A percentile compares a stretch with the other conserved stretches of the same genome.
phyloP scores from a whole-genome alignment of 2,888 invertebrate species.

The Cosmorhoe ocellata region DNA sequence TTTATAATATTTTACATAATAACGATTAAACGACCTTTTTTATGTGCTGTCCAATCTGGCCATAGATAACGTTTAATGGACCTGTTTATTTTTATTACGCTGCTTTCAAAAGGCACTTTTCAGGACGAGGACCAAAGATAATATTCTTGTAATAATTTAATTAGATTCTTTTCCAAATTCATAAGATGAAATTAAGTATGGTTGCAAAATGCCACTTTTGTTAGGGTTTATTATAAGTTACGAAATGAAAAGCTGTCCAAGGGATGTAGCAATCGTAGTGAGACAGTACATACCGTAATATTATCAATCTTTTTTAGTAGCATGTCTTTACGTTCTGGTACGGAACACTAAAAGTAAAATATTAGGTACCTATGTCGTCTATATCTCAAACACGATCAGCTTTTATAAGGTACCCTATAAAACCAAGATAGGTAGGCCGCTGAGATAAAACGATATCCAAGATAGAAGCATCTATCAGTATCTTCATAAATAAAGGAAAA shows the following conservation, averaged over 20 bases:
- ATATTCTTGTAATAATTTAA: background rate
- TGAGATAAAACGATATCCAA: conserved; percentile 3
- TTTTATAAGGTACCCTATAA: background rate
- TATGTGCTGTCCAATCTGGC: conserved; percentile 28
- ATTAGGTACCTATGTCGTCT: too few relatives aligned
- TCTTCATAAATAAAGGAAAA: conserved; percentile 40
- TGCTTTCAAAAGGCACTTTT: conserved; percentile 11
- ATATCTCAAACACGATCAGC: background rate
- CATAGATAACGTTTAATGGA: conserved; percentile 50
- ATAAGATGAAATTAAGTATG: too few relatives aligned
- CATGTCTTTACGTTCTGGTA: too few relatives aligned
- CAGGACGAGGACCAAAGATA: background rate
- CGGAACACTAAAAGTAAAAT: too few relatives aligned
- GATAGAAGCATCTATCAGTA: conserved; percentile 31
- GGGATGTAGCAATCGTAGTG: too few relatives aligned
- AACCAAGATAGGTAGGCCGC: background rate
- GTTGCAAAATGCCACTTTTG: too few relatives aligned
- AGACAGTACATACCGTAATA: too few relatives aligned
- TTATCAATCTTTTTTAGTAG: too few relatives aligned
- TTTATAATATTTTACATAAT: conserved; percentile 22
- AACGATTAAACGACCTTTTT: conserved; percentile 31
- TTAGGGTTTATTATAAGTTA: too few relatives aligned
- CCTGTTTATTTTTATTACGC: conserved; percentile 47
- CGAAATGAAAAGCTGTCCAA: too few relatives aligned
- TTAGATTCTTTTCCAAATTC: too few relatives aligned